Conservation (phyloP, 2,888 invertebrate genomes). For the Parnassius mnemosyne region DNA sequence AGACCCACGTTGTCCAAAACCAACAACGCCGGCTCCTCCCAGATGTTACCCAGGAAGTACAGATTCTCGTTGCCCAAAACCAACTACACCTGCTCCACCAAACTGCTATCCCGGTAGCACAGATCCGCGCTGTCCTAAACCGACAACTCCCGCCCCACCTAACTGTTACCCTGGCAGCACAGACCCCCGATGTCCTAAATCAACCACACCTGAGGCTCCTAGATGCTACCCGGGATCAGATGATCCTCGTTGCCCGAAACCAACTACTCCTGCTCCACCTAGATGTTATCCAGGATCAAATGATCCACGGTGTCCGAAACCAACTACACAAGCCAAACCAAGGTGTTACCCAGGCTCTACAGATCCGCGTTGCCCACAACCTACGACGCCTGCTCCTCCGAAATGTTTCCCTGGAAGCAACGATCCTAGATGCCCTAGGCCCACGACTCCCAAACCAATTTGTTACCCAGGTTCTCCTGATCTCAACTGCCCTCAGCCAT, state of each 20-base stretch:
- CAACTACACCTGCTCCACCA: constrained; percentile 32
- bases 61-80: constrained; percentile 33
- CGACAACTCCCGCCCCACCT: constrained; percentile 37
- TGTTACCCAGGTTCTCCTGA: background rate
- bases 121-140: constrained; percentile 41
- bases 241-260: constrained; percentile 47
- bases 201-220: constrained; percentile 34
- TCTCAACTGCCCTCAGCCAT: background rate
- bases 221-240: constrained; percentile 28
- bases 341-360: constrained; percentile 48
- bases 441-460: background rate
- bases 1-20: constrained; percentile 36
- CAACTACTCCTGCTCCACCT: constrained; percentile 38
- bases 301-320: constrained; percentile 49
- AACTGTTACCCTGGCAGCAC: constrained; percentile 53
- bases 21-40: constrained; percentile 36
- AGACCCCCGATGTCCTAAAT: constrained; percentile 47
- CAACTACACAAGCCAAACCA: constrained; percentile 37
- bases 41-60: constrained; percentile 39
- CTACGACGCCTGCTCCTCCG: constrained; percentile 35
- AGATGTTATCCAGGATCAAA: constrained; percentile 42
- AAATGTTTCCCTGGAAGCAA: constrained; percentile 44
- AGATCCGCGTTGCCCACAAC: constrained; percentile 47
- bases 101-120: constrained; percentile 42
- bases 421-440: constrained; percentile 48